Percentiles rank a stretch among this genome's conserved stretches.
These are phyloP conservation scores for Galbula dea DNA, from an alignment of 2,113 vertebrate genomes.

Conservation along the genomic window DNA sequence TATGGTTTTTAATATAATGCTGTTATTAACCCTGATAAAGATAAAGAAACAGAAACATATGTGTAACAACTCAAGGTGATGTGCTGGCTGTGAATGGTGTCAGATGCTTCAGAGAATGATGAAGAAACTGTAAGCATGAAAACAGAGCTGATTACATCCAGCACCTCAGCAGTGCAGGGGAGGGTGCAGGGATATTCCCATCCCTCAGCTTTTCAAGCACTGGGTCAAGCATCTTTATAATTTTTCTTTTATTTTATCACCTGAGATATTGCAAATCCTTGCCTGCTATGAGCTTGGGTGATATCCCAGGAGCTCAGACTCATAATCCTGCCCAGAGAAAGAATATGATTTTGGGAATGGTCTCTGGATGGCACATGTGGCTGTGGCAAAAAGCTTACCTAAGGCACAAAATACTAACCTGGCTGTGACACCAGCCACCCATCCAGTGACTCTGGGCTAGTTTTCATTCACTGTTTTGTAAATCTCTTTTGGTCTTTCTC, in stretches of 20 bases:
- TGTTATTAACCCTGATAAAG: background rate
- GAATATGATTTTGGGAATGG: background rate
- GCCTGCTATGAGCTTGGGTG: background rate
- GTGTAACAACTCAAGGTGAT: background rate
- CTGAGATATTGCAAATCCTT: background rate
- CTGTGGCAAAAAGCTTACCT: background rate
- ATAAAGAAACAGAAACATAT: background rate
- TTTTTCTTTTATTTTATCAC: background rate
- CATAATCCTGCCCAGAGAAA: background rate
- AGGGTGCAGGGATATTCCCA: background rate
- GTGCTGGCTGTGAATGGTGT: background rate
- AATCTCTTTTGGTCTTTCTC: background rate
- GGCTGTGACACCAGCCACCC: background rate
- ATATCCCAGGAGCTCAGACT: background rate
- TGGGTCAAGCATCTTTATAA: background rate
- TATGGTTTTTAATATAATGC: background rate
- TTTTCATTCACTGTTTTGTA: background rate
- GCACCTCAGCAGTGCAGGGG: background rate
- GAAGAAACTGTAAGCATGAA: background rate
- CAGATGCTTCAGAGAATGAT: background rate
- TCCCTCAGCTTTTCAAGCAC: background rate
- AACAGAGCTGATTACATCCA: background rate
- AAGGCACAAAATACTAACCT: background rate
- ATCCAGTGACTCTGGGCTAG: background rate
- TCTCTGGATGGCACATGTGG: background rate